phyloP scores from a whole-genome alignment of 2,888 invertebrate species.

The Syritta pipiens region DNA sequence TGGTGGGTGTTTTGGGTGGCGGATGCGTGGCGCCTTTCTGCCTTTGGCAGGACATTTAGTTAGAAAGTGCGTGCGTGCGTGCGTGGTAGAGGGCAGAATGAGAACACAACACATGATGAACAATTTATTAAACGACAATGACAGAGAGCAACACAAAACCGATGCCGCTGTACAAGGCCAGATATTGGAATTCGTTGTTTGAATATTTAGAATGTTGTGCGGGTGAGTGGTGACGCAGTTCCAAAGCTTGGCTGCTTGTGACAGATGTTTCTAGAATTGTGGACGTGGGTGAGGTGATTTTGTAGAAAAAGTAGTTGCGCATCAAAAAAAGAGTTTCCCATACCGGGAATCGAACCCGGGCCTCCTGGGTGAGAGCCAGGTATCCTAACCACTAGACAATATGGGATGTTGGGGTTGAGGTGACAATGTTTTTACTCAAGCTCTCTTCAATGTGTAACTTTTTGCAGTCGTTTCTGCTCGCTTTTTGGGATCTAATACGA shows the following conservation, averaged over 20 bases:
- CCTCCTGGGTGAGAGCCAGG: slow-evolving; percentile 74
- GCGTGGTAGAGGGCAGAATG: slow-evolving; percentile 14
- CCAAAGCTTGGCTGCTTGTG: no score
- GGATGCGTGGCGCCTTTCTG: neutral
- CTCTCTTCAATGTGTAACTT: no score
- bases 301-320: no score
- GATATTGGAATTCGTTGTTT: slow-evolving; percentile 15
- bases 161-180: no score
- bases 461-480: no score
- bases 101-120: slow-evolving; percentile 34
- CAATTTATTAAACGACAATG: slow-evolving; percentile 59
- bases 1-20: neutral
- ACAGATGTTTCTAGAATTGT: no score
- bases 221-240: no score
- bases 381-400: slow-evolving; percentile 69
- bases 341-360: slow-evolving; percentile 93
- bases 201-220: slow-evolving; percentile 32
- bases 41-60: slow-evolving; percentile 47
- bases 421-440: neutral
- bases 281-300: no score
- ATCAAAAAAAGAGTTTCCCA: slow-evolving; percentile 79
- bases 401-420: slow-evolving; percentile 16
- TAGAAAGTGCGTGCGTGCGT: slow-evolving; percentile 29
- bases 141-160: no score
- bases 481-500: no score